A percentile compares a stretch with the other conserved stretches of the same genome.
phyloP scores from a whole-genome alignment of 2,888 invertebrate genomes.

The Suillia variegata region DNA sequence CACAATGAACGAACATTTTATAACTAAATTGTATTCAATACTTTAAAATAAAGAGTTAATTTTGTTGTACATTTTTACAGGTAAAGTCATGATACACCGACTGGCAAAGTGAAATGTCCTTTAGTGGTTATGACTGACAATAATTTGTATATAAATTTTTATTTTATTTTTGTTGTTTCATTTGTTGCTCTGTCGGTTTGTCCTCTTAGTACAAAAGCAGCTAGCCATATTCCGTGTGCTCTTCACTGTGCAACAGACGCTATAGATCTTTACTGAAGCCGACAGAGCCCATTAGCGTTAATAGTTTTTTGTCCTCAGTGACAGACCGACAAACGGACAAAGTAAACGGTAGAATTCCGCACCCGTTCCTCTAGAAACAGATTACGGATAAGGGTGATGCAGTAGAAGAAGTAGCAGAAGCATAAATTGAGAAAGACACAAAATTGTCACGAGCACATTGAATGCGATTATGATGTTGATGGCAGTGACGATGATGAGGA shows the following conservation, averaged over 20 bases:
- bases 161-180: neutral
- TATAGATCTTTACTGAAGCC: neutral
- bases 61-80: neutral
- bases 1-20: too few relatives aligned
- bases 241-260: slow-evolving; percentile 14
- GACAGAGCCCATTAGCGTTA: slow-evolving; percentile 22
- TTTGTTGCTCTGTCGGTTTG: neutral
- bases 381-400: neutral
- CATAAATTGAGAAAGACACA: slow-evolving; percentile 50
- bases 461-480: slow-evolving; percentile 21
- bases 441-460: slow-evolving; percentile 40
- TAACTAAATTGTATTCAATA: too few relatives aligned
- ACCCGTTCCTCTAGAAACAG: neutral
- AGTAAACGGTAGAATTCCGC: neutral
- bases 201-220: too few relatives aligned
- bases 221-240: neutral
- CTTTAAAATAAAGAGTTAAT: too few relatives aligned
- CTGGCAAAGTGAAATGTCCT: too few relatives aligned
- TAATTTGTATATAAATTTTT: too few relatives aligned
- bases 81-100: too few relatives aligned
- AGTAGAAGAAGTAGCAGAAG: neutral
- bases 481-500: neutral
- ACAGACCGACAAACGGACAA: neutral
- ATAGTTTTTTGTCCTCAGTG: slow-evolving; percentile 13
- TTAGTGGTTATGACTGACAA: too few relatives aligned